Evolutionary conservation across 2,797 vertebrate species (phyloP).

Genomic region (Spondyliosoma cantharus): DNA sequence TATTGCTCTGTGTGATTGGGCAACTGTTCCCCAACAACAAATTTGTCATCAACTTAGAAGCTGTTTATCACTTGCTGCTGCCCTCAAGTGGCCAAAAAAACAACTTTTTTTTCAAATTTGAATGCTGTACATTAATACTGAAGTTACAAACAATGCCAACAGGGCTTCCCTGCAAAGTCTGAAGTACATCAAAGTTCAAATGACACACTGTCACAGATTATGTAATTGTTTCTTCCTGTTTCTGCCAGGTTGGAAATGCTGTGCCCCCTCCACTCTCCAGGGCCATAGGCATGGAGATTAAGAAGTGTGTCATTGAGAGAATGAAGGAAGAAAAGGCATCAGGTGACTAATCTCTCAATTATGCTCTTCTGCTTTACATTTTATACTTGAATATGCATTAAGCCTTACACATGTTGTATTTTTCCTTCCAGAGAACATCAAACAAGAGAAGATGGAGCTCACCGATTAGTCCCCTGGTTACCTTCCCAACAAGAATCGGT

Average conservation of each 20-base stretch:
- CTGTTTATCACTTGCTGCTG: not conserved
- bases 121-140: no score
- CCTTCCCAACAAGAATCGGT: conserved; percentile 29
- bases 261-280: conserved; percentile 95
- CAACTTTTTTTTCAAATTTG: not conserved
- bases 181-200: not conserved
- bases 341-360: conserved; percentile 73
- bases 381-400: not conserved
- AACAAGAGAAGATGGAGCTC: conserved; percentile 86
- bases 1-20: not conserved
- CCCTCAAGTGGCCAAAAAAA: not conserved
- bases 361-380: not conserved
- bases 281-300: conserved; percentile 94
- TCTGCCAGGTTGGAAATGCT: conserved; percentile 92
- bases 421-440: conserved; percentile 76
- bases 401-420: not conserved
- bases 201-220: not conserved
- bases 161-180: not conserved
- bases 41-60: not conserved
- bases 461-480: conserved; percentile 77
- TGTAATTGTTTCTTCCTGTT: not conserved
- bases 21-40: no score
- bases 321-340: conserved; percentile 83
- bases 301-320: conserved; percentile 84
- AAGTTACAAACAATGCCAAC: not conserved